Percentiles rank a stretch among this genome's conserved stretches.
Evolutionary conservation across 2,797 vertebrate species (phyloP).

Genomic region (Rhinella marina): DNA sequence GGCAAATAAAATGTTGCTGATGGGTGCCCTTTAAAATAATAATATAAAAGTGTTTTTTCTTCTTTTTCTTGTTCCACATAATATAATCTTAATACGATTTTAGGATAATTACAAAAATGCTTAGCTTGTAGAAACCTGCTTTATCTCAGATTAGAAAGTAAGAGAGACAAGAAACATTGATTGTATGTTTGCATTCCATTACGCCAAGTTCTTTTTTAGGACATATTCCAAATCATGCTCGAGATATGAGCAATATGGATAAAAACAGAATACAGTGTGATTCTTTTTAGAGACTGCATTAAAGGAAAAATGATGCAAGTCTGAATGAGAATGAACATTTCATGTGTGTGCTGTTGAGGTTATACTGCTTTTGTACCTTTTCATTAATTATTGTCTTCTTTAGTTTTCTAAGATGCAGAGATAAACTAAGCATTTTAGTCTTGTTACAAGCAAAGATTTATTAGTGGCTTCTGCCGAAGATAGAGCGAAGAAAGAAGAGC

Average conservation of each 20-base stretch:
- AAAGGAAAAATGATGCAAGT: neutral
- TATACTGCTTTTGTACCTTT: neutral
- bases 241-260: constrained; percentile 6
- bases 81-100: neutral
- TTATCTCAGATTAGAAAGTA: neutral
- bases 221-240: neutral
- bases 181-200: constrained; percentile 3
- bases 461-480: constrained; percentile 40
- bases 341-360: neutral
- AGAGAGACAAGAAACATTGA: constrained; percentile 6
- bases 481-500: constrained; percentile 35
- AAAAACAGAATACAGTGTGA: neutral
- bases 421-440: constrained; percentile 54
- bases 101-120: neutral
- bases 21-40: neutral
- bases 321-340: constrained; percentile 12
- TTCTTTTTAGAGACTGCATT: neutral
- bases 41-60: neutral
- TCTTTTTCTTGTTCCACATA: neutral
- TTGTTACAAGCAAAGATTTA: constrained; percentile 63
- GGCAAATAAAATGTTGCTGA: neutral
- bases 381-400: constrained; percentile 42
- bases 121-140: neutral
- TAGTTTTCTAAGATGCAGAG: constrained; percentile 37
- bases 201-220: constrained; percentile 6